Conservation (phyloP, 2,797 vertebrate genomes). For the Falco columbarius region DNA sequence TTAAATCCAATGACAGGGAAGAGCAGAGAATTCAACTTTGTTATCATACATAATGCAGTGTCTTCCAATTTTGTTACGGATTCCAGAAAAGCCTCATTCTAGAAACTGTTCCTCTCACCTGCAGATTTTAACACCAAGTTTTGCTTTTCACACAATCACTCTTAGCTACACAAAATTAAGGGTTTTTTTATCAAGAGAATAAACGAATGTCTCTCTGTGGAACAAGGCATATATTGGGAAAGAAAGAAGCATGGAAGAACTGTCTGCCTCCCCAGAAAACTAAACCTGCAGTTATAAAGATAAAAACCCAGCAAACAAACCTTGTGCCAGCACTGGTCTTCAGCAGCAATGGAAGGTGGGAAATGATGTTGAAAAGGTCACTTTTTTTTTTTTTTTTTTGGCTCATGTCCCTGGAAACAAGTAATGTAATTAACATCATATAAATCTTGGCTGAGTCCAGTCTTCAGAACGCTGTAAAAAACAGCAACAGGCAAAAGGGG, state of each 20-base stretch:
- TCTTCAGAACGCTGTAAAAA: not conserved
- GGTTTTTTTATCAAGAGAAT: not conserved
- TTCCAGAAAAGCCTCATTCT: not conserved
- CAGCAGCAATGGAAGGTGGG: not conserved
- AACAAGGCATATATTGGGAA: not conserved
- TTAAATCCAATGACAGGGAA: not conserved
- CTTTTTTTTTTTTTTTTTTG: not conserved
- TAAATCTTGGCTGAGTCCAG: not conserved
- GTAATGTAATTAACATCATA: not conserved
- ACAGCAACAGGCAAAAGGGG: not conserved
- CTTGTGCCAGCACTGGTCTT: not conserved
- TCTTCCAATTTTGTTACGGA: not conserved
- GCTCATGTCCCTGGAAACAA: not conserved
- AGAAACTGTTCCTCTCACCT: not conserved
- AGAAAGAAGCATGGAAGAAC: not conserved
- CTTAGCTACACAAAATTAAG: not conserved
- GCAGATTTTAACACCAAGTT: not conserved
- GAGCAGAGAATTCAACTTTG: not conserved
- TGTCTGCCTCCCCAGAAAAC: not conserved
- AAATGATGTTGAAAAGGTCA: not conserved
- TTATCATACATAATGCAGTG: not conserved
- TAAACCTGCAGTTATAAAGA: not conserved
- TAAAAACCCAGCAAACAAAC: not conserved
- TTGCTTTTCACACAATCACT: not conserved
- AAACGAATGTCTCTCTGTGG: not conserved